phyloP scores from a whole-genome alignment of 2,888 invertebrate species.

The Lamellibrachia satsuma region DNA sequence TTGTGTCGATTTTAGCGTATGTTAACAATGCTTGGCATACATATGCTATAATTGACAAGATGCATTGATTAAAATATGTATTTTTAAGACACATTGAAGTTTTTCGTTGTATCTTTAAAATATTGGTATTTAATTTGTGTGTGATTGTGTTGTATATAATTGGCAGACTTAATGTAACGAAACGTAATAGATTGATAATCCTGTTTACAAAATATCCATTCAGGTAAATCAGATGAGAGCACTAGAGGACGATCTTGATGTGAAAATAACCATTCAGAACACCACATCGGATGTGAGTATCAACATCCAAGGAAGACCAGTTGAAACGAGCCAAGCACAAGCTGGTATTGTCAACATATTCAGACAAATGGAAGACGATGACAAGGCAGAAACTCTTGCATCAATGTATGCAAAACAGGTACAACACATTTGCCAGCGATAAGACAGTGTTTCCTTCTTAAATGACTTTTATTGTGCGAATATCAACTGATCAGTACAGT shows the following conservation, averaged over 20 bases:
- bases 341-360: background rate
- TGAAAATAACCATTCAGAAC: background rate
- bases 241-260: background rate
- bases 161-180: background rate
- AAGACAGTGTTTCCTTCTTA: background rate
- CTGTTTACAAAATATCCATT: background rate
- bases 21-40: too few species aligned
- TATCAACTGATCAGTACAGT: background rate
- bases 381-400: background rate
- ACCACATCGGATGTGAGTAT: background rate
- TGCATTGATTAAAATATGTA: background rate
- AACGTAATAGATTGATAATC: background rate
- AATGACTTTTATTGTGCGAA: background rate
- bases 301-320: background rate
- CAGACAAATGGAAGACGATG: background rate
- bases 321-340: background rate
- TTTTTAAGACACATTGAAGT: background rate
- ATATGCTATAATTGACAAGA: too few species aligned
- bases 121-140: too few species aligned
- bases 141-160: background rate
- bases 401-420: background rate
- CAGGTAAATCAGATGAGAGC: background rate
- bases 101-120: background rate
- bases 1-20: too few species aligned
- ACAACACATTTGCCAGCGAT: background rate